Evolutionary conservation across 2,888 invertebrate genomes (phyloP).

Genomic region (Stenotaenia linearis): DNA sequence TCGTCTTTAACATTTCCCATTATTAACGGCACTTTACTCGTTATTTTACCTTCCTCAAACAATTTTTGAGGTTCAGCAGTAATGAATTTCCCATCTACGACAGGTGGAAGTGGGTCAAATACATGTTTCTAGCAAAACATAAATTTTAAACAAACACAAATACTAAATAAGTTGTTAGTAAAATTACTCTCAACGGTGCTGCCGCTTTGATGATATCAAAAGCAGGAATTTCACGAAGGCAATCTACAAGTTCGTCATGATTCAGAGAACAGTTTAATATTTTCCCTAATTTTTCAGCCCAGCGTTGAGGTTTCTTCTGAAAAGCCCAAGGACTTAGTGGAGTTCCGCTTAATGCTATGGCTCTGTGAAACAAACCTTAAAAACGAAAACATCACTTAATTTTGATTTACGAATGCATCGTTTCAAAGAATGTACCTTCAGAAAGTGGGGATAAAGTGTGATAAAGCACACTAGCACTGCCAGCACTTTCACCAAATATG

Average conservation of each 20-base stretch:
- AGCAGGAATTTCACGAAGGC: conserved; percentile 9
- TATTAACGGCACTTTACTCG: background rate
- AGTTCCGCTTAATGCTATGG: background rate
- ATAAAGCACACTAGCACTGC: background rate
- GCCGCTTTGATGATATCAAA: background rate
- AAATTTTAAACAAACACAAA: background rate
- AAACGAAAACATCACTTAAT: background rate
- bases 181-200: background rate
- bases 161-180: background rate
- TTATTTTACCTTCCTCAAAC: background rate
- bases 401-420: background rate
- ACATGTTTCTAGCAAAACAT: too few relatives aligned
- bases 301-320: background rate
- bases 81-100: background rate
- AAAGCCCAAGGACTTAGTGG: background rate
- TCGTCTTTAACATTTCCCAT: background rate
- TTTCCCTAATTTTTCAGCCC: background rate
- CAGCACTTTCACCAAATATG: conserved; percentile 33
- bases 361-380: background rate
- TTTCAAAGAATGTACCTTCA: background rate
- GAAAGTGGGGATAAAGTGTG: background rate
- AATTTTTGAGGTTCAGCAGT: background rate
- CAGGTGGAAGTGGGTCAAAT: background rate
- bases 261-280: background rate
- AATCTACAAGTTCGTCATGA: background rate